Evolutionary conservation across 2,113 vertebrate species (phyloP), one percentile per base, ranked within the genome.

Genomic region (Protobothrops mucrosquamatus): DNA sequence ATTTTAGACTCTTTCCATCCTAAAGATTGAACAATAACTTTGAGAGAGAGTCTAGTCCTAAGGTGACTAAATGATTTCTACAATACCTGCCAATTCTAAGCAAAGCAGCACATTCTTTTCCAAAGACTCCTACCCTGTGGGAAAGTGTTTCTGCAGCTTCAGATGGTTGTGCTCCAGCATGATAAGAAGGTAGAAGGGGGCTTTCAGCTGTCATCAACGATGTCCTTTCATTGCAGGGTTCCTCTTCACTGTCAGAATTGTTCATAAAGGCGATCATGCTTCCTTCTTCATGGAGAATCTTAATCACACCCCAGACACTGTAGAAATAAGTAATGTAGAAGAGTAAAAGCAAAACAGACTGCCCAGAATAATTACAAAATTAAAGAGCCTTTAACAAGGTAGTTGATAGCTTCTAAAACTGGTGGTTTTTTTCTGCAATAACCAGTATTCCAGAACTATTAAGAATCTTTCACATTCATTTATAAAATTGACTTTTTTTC

Each of bases 171-270:
- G 94, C 43, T 26, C 96, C 97, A 0, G 98, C 98, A 56, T 96
- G 98, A 97, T 99, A 99, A 90, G 97, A 97, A 6, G 98, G 98
- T 0, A 98, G 91, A 0, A 94, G 90, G 0, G 99, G 98, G 92
- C 98, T 99, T 96, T 98, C 98, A 0, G 98, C 97, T 0, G 97
- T 98, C 95, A 99, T 99, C 96, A 99, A 95, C 9, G 99, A 98
- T 0, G 99, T 98, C 95, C 98, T 98, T 94, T 99, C 99, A 48
- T 98, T 98, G 93, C 98, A 99, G 22, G 97, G 96, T 93, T 99
- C 99, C 9, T 99, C 99, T 51, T 99, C 99, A 0, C 98, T 99
- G 96, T 99, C 99, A 0, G 99, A 99, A 39, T 97, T 96, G 95
- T 98, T 98, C 98, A 98, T 99, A 97, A 98, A 98, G 0, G 95